Evolutionary conservation across 2,113 vertebrate species (phyloP).

Genomic region (Campylomormyrus tamandua): DNA sequence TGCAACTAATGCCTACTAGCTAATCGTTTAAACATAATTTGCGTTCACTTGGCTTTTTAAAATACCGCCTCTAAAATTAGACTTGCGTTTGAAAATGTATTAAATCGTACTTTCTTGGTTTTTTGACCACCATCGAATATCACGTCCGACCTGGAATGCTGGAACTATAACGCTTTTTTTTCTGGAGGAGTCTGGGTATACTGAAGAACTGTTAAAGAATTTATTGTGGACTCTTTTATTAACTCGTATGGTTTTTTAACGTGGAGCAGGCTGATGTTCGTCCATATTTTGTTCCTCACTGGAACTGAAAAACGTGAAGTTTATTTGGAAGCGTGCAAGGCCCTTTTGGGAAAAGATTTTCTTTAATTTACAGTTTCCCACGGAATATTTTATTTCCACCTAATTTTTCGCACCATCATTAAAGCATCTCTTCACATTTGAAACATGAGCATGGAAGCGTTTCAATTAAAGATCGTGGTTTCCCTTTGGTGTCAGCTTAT

Average conservation of each 20-base stretch:
- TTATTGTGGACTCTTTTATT: conserved; percentile 7
- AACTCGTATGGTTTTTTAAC: neutral
- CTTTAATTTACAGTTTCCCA: neutral
- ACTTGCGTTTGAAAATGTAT: neutral
- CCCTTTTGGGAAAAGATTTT: neutral
- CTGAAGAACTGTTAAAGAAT: neutral
- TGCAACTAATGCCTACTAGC: neutral
- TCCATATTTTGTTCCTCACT: conserved; percentile 4
- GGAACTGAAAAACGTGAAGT: neutral
- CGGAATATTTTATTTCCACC: conserved; percentile 5
- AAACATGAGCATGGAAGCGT: conserved; percentile 24
- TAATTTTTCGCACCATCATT: neutral
- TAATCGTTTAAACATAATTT: neutral
- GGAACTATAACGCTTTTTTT: conserved; percentile 18
- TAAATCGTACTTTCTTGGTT: conserved; percentile 1
- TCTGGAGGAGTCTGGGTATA: conserved; percentile 4
- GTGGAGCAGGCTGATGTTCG: neutral
- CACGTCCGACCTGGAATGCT: conserved; percentile 8
- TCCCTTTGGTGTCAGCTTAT: conserved; percentile 54
- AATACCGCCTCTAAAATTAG: neutral
- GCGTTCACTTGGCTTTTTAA: neutral
- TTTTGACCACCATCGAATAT: conserved; percentile 10
- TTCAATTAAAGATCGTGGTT: conserved; percentile 23
- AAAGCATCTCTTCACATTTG: neutral
- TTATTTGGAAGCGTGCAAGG: neutral